Evolutionary conservation across 1,140 invertebrate genomes (phyloP).

Genomic region (Zaprionus gabonicus): DNA sequence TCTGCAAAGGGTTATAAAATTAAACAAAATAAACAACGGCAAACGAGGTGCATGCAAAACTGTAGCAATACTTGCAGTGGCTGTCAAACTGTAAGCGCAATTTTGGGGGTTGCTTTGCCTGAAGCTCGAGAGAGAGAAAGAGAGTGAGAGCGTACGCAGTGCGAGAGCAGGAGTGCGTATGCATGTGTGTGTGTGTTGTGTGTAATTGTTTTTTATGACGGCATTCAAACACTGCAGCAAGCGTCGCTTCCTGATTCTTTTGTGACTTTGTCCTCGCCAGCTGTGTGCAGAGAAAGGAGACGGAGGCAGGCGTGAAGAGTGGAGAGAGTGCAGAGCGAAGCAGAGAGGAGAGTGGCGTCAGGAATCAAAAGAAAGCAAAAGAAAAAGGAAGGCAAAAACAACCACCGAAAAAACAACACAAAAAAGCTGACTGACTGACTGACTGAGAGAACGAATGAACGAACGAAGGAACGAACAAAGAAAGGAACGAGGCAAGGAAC

Average conservation of each 20-base stretch:
- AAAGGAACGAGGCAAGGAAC: background rate
- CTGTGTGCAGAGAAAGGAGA: slow-evolving; percentile 41
- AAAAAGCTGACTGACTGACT: slow-evolving; percentile 43
- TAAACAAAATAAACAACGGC: slow-evolving; percentile 50
- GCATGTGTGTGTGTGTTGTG: slow-evolving; percentile 14
- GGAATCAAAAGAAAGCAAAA: slow-evolving; percentile 39
- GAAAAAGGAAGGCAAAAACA: slow-evolving; percentile 30
- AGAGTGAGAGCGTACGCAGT: background rate
- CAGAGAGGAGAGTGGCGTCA: slow-evolving; percentile 19
- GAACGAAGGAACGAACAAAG: background rate
- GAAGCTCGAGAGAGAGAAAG: slow-evolving; percentile 37
- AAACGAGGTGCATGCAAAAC: slow-evolving; percentile 37
- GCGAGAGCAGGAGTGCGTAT: background rate
- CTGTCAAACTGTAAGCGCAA: slow-evolving; percentile 43
- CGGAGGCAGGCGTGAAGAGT: background rate
- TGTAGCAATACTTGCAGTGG: slow-evolving; percentile 14
- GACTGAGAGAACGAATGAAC: slow-evolving; percentile 29
- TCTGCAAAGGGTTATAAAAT: background rate
- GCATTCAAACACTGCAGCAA: slow-evolving; percentile 35
- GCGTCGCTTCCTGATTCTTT: slow-evolving; percentile 9
- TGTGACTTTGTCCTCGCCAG: slow-evolving; percentile 44
- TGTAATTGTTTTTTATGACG: slow-evolving; percentile 35
- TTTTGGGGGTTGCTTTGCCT: slow-evolving; percentile 42
- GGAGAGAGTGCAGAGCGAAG: slow-evolving; percentile 8
- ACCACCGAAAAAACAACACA: slow-evolving; percentile 45